Base-by-base conservation (phyloP, 1,140 invertebrate genomes). In the Aphelenchoides fujianensis region DNA sequence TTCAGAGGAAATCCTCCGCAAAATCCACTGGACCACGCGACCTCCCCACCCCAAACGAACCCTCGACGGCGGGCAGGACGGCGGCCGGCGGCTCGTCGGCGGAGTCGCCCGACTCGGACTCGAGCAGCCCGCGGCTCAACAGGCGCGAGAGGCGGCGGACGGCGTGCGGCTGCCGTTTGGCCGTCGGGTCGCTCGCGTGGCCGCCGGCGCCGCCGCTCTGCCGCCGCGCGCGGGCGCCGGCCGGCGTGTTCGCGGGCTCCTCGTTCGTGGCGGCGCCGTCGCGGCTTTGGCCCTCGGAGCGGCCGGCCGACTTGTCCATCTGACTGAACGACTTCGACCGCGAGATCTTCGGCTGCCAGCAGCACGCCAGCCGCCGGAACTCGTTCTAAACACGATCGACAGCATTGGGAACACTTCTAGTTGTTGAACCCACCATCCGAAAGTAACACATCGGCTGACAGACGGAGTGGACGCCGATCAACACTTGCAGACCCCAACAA, bases 401-500 rank as follows among this genome's bases (percentile, higher is more conserved):
- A n/a, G n/a, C n/a, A n/a, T n/a, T n/a, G n/a, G n/a, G n/a, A n/a
- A n/a, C n/a, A n/a, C n/a, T n/a, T n/a, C n/a, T n/a, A n/a, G n/a
- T n/a, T n/a, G n/a, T n/a, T n/a, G n/a, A n/a, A n/a, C n/a, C 81
- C 23, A 75, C 84, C 76, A 79, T 80, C 36, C 79, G 70, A 68
- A 80, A 81, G 59, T 81, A 81, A 36, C 79, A 81, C n/a, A 83
- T 70, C 7, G 82, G 82, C 62, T 83, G 82, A 62, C 79, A 82
- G 2, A 83, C 82, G 3, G 82, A 84, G 68, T 83, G 82, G 27
- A 83, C 71, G 19, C 82, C 82, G 61, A 83, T 84, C 16, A 83
- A 62, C 57, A 80, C 80, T 55, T 82, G 81, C 19, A 82, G 67
- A 23, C 82, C 75, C 80, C 82, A 82, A 32, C 82, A 76, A 34